Percentiles rank a stretch among this genome's conserved stretches.
phyloP scores from a whole-genome alignment of 2,888 invertebrate species.

The Pachliopta kotzebuea region DNA sequence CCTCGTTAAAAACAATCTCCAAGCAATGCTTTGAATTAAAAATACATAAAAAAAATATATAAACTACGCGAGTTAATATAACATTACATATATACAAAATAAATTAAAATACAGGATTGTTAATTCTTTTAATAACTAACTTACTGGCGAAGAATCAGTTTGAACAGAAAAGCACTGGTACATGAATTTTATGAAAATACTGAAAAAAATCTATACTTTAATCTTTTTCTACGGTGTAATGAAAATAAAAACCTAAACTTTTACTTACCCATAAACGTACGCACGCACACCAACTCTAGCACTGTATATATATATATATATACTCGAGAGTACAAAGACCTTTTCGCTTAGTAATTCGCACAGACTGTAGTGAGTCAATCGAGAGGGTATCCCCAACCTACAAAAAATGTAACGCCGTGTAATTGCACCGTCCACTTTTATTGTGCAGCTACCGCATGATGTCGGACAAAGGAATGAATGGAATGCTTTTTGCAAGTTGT shows the following conservation, averaged over 20 bases:
- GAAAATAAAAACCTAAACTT: not conserved
- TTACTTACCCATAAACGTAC: not conserved
- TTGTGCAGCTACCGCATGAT: conserved; percentile 67
- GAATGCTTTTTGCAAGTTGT: conserved; percentile 45
- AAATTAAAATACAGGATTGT: too few species aligned
- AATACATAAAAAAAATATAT: too few species aligned
- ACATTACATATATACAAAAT: too few species aligned
- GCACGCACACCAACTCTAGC: not conserved
- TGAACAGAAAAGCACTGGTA: too few species aligned
- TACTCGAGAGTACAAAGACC: conserved; percentile 42
- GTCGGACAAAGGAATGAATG: conserved; percentile 70
- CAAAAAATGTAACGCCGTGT: conserved; percentile 57
- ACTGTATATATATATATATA: conserved; percentile 22
- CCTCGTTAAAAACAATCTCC: too few species aligned
- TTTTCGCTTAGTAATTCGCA: conserved; percentile 56
- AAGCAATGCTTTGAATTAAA: too few species aligned
- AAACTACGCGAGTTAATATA: too few species aligned
- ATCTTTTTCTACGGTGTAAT: too few species aligned
- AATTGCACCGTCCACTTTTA: conserved; percentile 60
- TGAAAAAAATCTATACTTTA: too few species aligned
- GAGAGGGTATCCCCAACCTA: conserved; percentile 72
- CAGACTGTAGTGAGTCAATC: conserved; percentile 45
- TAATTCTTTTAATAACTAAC: too few species aligned
- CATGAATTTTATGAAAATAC: too few species aligned
- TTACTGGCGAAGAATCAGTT: too few species aligned